These are phyloP conservation scores for Pangasius djambal DNA, from an alignment of 2,797 vertebrate species.

Conservation along the genomic window DNA sequence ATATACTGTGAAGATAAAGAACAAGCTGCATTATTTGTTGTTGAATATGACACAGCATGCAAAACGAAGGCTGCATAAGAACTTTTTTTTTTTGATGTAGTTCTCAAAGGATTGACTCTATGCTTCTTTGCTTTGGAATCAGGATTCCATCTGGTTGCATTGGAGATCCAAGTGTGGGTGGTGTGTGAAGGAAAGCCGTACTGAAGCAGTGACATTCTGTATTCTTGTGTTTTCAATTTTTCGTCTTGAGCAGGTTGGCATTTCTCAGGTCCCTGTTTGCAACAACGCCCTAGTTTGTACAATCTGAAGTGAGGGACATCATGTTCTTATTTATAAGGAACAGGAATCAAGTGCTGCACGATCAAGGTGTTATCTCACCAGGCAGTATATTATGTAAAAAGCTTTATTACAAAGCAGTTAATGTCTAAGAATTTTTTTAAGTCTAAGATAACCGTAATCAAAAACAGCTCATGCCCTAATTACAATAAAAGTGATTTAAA, in stretches of 20 bases:
- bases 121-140: neutral
- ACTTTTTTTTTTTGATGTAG: neutral
- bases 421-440: neutral
- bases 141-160: conserved; percentile 21
- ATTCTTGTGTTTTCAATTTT: neutral
- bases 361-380: neutral
- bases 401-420: neutral
- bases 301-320: neutral
- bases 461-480: neutral
- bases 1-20: neutral
- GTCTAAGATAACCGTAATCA: neutral
- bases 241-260: conserved; percentile 7
- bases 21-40: neutral
- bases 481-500: neutral
- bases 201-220: neutral
- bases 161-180: conserved; percentile 25
- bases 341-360: neutral
- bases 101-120: neutral
- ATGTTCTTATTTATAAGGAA: neutral
- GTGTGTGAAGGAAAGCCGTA: neutral
- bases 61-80: neutral
- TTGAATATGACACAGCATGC: neutral
- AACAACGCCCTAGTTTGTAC: neutral
- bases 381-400: neutral
- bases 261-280: conserved; percentile 17